phyloP scores from a whole-genome alignment of 2,888 invertebrate genomes.

The Criorhina ranunculi region DNA sequence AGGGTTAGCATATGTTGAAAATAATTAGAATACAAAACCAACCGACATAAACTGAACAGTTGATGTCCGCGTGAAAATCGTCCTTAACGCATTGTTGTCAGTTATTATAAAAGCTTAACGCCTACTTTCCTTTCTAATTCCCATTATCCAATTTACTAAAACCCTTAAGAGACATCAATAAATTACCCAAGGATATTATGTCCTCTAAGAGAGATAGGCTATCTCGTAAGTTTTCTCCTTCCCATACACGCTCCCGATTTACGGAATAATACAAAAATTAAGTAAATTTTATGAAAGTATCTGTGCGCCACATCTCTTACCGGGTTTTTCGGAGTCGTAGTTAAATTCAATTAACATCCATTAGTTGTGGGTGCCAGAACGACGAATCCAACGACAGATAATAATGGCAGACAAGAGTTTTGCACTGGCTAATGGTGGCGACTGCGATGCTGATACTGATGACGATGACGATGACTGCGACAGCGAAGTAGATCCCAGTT shows the following conservation, averaged over 20 bases:
- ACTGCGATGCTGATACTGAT: conserved; percentile 36
- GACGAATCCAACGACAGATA: conserved; percentile 27
- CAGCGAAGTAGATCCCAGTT: conserved; percentile 57
- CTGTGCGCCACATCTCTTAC: conserved; percentile 45
- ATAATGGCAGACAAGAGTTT: conserved; percentile 53
- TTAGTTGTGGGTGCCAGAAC: conserved; percentile 64
- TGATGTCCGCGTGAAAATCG: conserved; percentile 47
- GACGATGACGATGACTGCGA: conserved; percentile 50
- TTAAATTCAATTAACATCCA: conserved; percentile 75
- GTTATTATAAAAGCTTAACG: conserved; percentile 72
- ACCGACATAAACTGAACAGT: conserved; percentile 49
- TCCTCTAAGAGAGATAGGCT: conserved; percentile 30
- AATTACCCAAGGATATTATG: conserved; percentile 64
- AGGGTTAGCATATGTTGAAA: conserved; percentile 49
- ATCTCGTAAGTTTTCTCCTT: conserved; percentile 30
- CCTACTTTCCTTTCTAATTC: conserved; percentile 68
- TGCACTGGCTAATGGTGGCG: conserved; percentile 60
- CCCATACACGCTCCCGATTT: neutral
- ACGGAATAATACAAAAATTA: conserved; percentile 46
- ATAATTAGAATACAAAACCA: conserved; percentile 26
- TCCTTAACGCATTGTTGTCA: conserved; percentile 40
- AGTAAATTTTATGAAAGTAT: conserved; percentile 63
- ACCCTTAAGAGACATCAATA: conserved; percentile 69
- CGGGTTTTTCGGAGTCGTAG: conserved; percentile 51
- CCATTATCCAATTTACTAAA: conserved; percentile 72